A percentile compares a stretch with the other conserved stretches of the same genome.
phyloP scores from a whole-genome alignment of 2,113 vertebrate genomes.

The Dissostichus mawsoni region DNA sequence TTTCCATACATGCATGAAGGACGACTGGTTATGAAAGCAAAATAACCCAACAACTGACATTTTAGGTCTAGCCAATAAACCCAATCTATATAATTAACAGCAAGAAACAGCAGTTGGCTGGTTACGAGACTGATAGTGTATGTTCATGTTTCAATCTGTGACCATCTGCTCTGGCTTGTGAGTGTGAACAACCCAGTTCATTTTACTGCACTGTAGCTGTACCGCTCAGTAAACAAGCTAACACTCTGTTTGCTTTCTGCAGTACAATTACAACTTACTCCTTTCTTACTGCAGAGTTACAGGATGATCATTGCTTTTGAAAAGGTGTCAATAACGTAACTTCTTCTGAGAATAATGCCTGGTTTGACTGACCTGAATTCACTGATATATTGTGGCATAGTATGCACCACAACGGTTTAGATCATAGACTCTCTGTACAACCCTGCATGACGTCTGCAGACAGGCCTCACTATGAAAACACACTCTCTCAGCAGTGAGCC shows the following conservation, averaged over 20 bases:
- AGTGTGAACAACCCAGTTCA: background rate
- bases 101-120: background rate
- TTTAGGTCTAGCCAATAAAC: background rate
- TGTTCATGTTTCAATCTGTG: background rate
- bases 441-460: background rate
- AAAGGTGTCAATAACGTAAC: background rate
- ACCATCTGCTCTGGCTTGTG: background rate
- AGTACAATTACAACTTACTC: background rate
- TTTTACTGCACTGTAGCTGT: background rate
- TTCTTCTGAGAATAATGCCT: background rate
- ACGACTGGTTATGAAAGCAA: too few species aligned
- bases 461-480: slow-evolving; percentile 6
- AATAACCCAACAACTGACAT: background rate
- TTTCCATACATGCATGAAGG: too few species aligned
- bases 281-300: background rate
- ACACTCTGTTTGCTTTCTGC: background rate
- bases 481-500: slow-evolving; percentile 1
- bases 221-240: background rate
- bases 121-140: background rate
- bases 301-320: background rate
- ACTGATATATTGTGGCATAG: background rate
- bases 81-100: background rate
- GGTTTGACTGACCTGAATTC: background rate
- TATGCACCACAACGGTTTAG: background rate
- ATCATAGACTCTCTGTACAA: background rate